Base-by-base conservation (phyloP, 1,140 invertebrate genomes). In the Cydia strobilella region DNA sequence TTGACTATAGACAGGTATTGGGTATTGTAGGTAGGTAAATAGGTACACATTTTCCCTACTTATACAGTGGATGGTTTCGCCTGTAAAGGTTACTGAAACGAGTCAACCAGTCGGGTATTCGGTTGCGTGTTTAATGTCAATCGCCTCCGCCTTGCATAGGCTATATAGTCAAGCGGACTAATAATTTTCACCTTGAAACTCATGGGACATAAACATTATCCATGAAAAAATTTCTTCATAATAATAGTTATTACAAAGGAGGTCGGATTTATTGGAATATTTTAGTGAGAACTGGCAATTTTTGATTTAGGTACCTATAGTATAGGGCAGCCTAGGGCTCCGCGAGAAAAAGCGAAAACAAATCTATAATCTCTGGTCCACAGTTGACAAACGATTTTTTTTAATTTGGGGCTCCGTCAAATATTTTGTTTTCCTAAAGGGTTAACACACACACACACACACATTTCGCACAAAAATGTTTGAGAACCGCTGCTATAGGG, bases 161-260 rank as follows among this genome's bases (percentile, higher is more conserved):
- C 54, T 59, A 59, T 59, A 23, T 23, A 59, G 54, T 23, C 54
- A 59, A 23, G 2, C 54, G 54, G 54, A n/a, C n/a, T 23, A 59
- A 59, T 59, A 59, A 59, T 59, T 10, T 59, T 59, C 54, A 59
- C 54, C 54, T 59, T 59, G 54, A 59, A 59, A 59, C 1, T 23
- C 54, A 12, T 23, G 4, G 18, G 18, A n/a, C 20, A 59, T 59
- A 6, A 18, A 59, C 7, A 23, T 59, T 59, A 59, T 59, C 54
- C 54, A 23, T 23, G 54, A 23, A 59, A 59, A 23, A 7, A 59
- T 59, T 23, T 59, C 20, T 23, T 59, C 20, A 23, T 59, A 59
- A 59, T 59, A 20, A 59, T 23, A 23, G 51, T 20, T n/a, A 7
- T 59, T 59, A 51, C 42, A 18, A 54, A 18, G 48, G 15, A 23